phyloP scores from a whole-genome alignment of 2,797 vertebrate species.

The Lophotriccus pileatus region DNA sequence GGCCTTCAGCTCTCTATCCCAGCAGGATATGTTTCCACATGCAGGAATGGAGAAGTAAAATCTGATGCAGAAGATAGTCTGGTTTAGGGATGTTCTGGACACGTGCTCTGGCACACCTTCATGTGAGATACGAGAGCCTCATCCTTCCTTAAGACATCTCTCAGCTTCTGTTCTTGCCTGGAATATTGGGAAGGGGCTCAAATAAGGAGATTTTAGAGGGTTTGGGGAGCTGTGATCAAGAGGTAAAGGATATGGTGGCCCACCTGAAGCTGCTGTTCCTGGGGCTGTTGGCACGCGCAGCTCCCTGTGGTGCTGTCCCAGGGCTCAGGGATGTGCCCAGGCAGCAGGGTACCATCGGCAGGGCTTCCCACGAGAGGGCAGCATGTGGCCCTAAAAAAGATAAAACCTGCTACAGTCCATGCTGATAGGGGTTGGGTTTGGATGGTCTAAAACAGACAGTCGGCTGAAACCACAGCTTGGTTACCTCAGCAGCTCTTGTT shows the following conservation, averaged over 20 bases:
- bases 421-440: fast-evolving
- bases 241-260: background rate
- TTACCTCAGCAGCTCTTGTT: background rate
- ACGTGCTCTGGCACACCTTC: background rate
- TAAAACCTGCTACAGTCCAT: background rate
- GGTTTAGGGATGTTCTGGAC: background rate
- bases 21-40: background rate
- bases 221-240: background rate
- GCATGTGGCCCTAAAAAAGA: background rate
- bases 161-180: background rate
- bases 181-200: fast-evolving
- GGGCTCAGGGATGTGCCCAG: background rate
- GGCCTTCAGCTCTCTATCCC: background rate
- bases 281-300: fast-evolving
- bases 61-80: background rate
- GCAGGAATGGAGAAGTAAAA: background rate
- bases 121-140: background rate
- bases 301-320: fast-evolving
- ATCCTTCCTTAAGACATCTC: background rate
- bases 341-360: fast-evolving
- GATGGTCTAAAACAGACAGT: too few species aligned
- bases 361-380: constrained; percentile 40
- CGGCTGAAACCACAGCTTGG: fast-evolving
- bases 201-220: background rate
- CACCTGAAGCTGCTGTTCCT: background rate